Conservation (phyloP, 2,797 vertebrate genomes). For the Phrynocephalus guinanensis region DNA sequence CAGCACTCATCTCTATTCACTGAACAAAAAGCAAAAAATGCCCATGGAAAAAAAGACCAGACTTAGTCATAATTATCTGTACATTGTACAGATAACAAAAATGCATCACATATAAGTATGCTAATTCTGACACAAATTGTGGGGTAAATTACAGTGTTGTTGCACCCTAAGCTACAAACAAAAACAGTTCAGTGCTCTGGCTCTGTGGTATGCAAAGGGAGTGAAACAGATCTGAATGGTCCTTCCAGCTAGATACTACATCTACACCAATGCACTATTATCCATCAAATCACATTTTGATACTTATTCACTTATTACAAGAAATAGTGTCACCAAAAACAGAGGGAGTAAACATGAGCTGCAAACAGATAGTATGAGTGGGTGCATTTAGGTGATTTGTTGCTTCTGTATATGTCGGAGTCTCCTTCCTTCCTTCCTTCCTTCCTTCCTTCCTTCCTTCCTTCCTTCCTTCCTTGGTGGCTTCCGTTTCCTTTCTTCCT, state of each 20-base stretch:
- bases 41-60: no score
- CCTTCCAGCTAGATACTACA: slow-evolving; percentile 8
- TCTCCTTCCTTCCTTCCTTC: no score
- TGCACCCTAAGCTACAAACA: slow-evolving; percentile 33
- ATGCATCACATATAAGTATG: no score
- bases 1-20: no score
- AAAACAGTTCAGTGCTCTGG: slow-evolving; percentile 62
- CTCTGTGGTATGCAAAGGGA: background rate
- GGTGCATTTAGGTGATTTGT: background rate
- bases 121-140: no score
- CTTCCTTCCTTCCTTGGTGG: background rate
- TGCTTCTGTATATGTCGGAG: background rate
- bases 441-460: no score
- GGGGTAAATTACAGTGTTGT: no score
- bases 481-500: background rate
- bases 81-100: no score
- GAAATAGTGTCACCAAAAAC: background rate
- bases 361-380: background rate
- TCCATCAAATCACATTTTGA: background rate
- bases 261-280: background rate
- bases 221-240: slow-evolving; percentile 41
- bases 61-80: no score
- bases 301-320: background rate
- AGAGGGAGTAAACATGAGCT: background rate
- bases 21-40: no score